phyloP scores from a whole-genome alignment of 2,888 invertebrate species.

The Octodonta nipae region DNA sequence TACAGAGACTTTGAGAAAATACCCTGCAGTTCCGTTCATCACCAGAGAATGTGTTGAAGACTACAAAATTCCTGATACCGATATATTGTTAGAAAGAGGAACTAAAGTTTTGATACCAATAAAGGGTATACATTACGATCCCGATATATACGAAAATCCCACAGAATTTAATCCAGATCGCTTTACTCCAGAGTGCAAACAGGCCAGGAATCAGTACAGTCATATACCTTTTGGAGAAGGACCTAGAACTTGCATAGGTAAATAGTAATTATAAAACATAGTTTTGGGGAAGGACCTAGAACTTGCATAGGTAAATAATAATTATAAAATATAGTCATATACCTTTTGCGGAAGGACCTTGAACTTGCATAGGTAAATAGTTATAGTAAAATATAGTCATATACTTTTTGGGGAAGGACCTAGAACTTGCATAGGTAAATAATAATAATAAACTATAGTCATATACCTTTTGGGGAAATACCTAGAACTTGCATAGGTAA shows the following conservation, averaged over 20 bases:
- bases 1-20: conserved; percentile 15
- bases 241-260: conserved; percentile 15
- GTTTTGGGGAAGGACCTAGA: no score
- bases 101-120: conserved; percentile 11
- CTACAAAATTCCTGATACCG: conserved; percentile 13
- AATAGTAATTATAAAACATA: not conserved
- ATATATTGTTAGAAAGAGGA: conserved; percentile 13
- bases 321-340: no score
- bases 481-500: no score
- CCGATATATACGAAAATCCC: conserved; percentile 13
- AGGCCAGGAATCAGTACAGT: conserved; percentile 10
- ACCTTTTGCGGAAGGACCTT: no score
- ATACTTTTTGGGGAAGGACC: no score
- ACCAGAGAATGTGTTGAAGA: conserved; percentile 14
- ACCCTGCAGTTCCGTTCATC: conserved; percentile 11
- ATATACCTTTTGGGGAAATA: no score
- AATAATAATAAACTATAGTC: no score
- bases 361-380: no score
- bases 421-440: no score
- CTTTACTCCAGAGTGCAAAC: conserved; percentile 13
- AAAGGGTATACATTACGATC: conserved; percentile 13
- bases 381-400: no score
- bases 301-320: no score
- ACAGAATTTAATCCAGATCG: conserved; percentile 16
- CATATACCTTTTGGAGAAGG: conserved; percentile 17